Percentiles rank a stretch among this genome's conserved stretches.
phyloP scores from a whole-genome alignment of 2,888 invertebrate genomes.

The Camptogramma bilineatum region DNA sequence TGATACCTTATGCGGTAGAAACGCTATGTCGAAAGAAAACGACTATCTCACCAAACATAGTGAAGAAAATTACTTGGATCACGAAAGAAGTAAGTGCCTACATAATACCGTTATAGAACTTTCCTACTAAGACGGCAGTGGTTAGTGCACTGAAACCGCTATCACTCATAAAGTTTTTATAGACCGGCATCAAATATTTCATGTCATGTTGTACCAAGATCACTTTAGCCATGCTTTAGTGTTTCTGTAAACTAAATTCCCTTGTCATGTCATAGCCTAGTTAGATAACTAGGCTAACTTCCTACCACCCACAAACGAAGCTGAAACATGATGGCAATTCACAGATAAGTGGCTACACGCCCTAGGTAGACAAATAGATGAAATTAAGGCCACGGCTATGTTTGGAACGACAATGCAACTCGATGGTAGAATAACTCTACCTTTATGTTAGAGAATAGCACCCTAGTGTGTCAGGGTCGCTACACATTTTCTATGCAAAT shows the following conservation, averaged over 20 bases:
- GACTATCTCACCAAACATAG: constrained; percentile 21
- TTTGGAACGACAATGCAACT: constrained; percentile 38
- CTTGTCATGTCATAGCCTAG: constrained; percentile 12
- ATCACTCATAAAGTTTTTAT: constrained; percentile 16
- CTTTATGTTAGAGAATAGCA: constrained; percentile 11
- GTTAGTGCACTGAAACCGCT: constrained; percentile 14
- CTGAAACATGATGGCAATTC: constrained; percentile 23
- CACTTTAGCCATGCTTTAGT: constrained; percentile 3
- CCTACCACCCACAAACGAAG: constrained; percentile 6
- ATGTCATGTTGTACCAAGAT: constrained; percentile 1
- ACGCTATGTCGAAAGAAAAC: constrained; percentile 23
- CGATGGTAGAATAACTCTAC: constrained; percentile 33
- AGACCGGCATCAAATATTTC: neutral
- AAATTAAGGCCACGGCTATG: constrained; percentile 41
- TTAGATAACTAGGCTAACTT: constrained; percentile 16
- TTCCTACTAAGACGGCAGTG: neutral
- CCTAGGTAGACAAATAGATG: constrained; percentile 32
- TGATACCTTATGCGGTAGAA: constrained; percentile 33
- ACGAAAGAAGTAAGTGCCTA: constrained; percentile 13
- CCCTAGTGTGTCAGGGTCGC: constrained; percentile 34
- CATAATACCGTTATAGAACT: neutral
- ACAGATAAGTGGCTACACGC: constrained; percentile 26
- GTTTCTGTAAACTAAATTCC: constrained; percentile 10
- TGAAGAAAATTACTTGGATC: constrained; percentile 27
- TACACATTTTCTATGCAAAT: constrained; percentile 43